Evolutionary conservation across 2,888 invertebrate species (phyloP).

Genomic region (Hoplodrina blanda): DNA sequence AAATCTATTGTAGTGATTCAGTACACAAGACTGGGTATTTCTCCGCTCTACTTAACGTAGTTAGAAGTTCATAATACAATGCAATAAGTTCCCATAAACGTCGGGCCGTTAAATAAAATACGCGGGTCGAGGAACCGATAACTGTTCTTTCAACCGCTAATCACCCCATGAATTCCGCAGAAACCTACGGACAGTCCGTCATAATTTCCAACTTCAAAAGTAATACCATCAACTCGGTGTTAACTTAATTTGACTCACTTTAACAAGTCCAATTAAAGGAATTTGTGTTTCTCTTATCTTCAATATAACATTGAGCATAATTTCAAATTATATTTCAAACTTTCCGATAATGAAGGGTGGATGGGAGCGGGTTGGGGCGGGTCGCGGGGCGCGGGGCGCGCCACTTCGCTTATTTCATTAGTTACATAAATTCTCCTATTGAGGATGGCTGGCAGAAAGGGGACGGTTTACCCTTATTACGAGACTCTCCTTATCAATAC

Average conservation of each 20-base stretch:
- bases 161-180: constrained; percentile 80
- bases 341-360: constrained; percentile 91
- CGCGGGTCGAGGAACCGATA: constrained; percentile 79
- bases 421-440: constrained; percentile 91
- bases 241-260: constrained; percentile 91
- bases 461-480: constrained; percentile 91
- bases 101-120: constrained; percentile 78
- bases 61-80: constrained; percentile 71
- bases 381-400: constrained; percentile 75
- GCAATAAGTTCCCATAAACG: constrained; percentile 80
- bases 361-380: constrained; percentile 80
- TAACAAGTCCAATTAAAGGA: constrained; percentile 91
- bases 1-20: constrained; percentile 59
- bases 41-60: constrained; percentile 65
- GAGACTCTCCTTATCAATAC: constrained; percentile 91
- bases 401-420: constrained; percentile 91
- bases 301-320: constrained; percentile 91
- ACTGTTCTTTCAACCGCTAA: constrained; percentile 84
- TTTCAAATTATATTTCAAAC: constrained; percentile 91
- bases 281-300: constrained; percentile 91
- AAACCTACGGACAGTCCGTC: constrained; percentile 87
- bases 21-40: constrained; percentile 56
- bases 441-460: constrained; percentile 90
- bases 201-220: constrained; percentile 89
- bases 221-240: constrained; percentile 91